Evolutionary conservation across 1,140 invertebrate species (phyloP), one percentile per base, ranked within the genome.

Genomic region (Thalassaphorura encarpata): DNA sequence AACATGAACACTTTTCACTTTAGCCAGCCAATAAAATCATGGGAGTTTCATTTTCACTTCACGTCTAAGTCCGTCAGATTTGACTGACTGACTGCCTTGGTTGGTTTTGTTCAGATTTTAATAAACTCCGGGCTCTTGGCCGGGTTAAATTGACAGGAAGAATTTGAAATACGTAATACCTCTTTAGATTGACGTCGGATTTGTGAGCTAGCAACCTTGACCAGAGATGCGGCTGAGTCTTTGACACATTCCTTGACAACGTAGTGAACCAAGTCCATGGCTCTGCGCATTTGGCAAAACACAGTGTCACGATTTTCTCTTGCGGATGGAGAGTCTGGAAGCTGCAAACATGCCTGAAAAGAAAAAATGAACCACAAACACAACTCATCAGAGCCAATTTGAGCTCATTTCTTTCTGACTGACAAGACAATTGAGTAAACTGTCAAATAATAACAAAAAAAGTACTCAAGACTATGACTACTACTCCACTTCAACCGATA

Each of bases 201-300:
- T 16, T n/a, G 42, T 26, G 27, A 43, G 21, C 57, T 49, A 18
- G 53, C 42, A 24, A 56, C 56, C 26, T 54, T 27, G 27, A 63
- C 62, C n/a, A 63, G 58, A n/a, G 58, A 66, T 2, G 75, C 72
- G 58, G 77, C 76, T 51, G 77, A 74, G 57, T 83, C 80, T 29
- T 87, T 72, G 11, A 92, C 84, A 4, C 91, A 91, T 69, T 97
- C 92, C 69, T 93, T 91, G 18, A 97, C 89, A 43, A 98, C 91
- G 71, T 90, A 92, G 74, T 97, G 94, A 68, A 99, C 93, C 36
- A 97, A 79, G 72, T 98, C 92, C 82, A 99, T 91, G 18, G 94
- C 92, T 60, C 92, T 79, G 57, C 93, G 77, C 85, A 99, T 98
- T 73, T 96, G 90, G 68, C 89, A 92, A 73, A 95, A 94, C 5